These are phyloP conservation scores for Takifugu flavidus DNA, from an alignment of 2,113 vertebrate genomes.

Conservation along the genomic window DNA sequence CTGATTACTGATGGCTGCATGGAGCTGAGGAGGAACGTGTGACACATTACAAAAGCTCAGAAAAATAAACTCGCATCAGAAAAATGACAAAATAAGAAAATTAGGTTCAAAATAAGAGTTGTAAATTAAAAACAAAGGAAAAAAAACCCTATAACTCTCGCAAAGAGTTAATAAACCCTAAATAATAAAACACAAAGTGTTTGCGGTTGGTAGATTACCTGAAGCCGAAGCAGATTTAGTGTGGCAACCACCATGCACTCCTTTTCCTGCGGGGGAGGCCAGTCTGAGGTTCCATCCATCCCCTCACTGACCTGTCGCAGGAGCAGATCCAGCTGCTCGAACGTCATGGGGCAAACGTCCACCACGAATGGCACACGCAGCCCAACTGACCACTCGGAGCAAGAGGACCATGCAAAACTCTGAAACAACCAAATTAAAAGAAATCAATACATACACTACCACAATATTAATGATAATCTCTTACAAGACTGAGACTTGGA, in stretches of 20 bases:
- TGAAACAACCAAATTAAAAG: constrained; percentile 31
- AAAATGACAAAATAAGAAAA: background rate
- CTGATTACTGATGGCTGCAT: constrained; percentile 95
- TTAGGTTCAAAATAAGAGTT: too few relatives aligned
- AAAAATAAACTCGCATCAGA: background rate
- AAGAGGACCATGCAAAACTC: constrained; percentile 95
- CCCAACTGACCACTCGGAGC: constrained; percentile 96
- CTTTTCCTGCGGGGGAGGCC: constrained; percentile 96
- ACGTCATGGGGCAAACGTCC: constrained; percentile 92
- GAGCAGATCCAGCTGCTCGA: constrained; percentile 94
- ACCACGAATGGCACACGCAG: constrained; percentile 95
- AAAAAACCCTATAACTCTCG: too few relatives aligned
- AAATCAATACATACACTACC: too few relatives aligned
- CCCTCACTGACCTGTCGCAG: constrained; percentile 93
- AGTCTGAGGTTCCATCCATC: constrained; percentile 95
- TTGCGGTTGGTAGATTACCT: constrained; percentile 71
- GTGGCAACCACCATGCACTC: constrained; percentile 96
- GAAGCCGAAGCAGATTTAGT: constrained; percentile 89
- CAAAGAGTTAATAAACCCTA: background rate
- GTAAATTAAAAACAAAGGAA: too few relatives aligned
- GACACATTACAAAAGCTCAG: background rate
- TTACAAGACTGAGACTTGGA: too few relatives aligned
- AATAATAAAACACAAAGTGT: background rate
- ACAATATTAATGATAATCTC: too few relatives aligned
- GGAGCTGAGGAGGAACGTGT: constrained; percentile 76